These are phyloP conservation scores for Pinctada fucata DNA, from an alignment of 2,888 invertebrate species.

Conservation along the genomic window DNA sequence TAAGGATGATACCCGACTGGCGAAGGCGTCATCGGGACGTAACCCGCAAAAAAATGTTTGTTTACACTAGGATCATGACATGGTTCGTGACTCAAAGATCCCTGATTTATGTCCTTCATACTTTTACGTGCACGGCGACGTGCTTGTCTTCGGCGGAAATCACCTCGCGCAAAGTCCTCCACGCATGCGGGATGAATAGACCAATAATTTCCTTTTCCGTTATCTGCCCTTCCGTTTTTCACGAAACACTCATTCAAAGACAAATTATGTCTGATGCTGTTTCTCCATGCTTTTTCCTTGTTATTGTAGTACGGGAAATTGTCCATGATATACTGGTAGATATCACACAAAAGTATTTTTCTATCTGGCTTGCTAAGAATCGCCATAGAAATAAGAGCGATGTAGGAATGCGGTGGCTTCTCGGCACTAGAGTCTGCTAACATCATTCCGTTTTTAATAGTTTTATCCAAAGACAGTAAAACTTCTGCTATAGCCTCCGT, in stretches of 20 bases:
- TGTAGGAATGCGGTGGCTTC: constrained; percentile 73
- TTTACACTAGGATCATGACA: not conserved
- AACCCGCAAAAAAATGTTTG: constrained; percentile 46
- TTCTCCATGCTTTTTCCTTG: constrained; percentile 72
- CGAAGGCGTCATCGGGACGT: constrained; percentile 63
- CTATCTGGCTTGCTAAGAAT: constrained; percentile 69
- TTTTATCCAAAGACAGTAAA: constrained; percentile 46
- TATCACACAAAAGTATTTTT: constrained; percentile 72
- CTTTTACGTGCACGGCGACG: constrained; percentile 86
- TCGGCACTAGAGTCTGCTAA: constrained; percentile 27
- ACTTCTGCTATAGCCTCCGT: constrained; percentile 39
- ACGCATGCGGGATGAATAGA: constrained; percentile 98
- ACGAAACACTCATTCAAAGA: constrained; percentile 75
- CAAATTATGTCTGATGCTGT: constrained; percentile 74
- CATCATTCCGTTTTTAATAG: constrained; percentile 23
- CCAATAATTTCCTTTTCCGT: constrained; percentile 98
- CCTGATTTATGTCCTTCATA: constrained; percentile 36
- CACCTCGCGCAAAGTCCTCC: constrained; percentile 96
- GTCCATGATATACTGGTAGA: constrained; percentile 73
- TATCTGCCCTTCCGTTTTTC: constrained; percentile 78
- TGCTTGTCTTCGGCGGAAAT: constrained; percentile 95
- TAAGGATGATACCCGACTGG: constrained; percentile 48
- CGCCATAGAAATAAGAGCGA: constrained; percentile 75
- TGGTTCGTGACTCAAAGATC: not conserved
- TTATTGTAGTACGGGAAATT: constrained; percentile 72